Evolutionary conservation across 2,888 invertebrate genomes (phyloP), one percentile per base, ranked within the genome.

Genomic region (Agonopterix arenella): DNA sequence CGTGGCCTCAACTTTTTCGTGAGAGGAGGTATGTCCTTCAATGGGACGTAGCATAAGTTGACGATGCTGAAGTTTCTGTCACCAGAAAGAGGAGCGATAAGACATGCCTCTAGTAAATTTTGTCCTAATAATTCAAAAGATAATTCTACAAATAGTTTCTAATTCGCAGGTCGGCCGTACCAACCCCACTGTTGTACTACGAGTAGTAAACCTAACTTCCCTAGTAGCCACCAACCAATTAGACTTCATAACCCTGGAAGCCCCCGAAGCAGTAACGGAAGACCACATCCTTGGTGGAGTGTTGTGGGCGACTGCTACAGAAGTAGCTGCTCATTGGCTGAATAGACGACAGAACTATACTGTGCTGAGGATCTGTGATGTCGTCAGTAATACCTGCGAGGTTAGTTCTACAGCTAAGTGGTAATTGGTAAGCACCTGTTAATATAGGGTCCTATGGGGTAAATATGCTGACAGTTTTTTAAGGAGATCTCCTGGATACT

Each of bases 331-430:
- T 0, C 92, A 94, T 38, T 97, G 97, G 94, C 88, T 96, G 54
- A 97, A 97, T 73, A 91, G 98, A 36, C 90, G 95, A 11, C 98
- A 98, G 84, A 97, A 94, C 70, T 76, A 91, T 49, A 89, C 92
- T 2, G 81, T 92, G 28, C 69, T 93, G n/a, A 89, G 90, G 38
- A 80, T 93, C 9, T 95, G 93, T 70, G 77, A 90, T 55, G 57
- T 84, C 8, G 61, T 68, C 9, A 80, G 73, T 51, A 57, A 51
- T 5, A 11, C 0, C 16, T 85, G 80, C 54, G 76, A 76, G 68
- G 89, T 86, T 51, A 61, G 68, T 58, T 47, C n/a, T 40, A 18
- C 18, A 18, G 2, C 38, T 38, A 8, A 9, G 7, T 18, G 18
- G 18, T 38, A 8, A 9, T 1, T 18, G 18, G 18, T 18, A 18